Evolutionary conservation across 2,113 vertebrate species (phyloP), one percentile per base, ranked within the genome.

Genomic region (Elephantulus edwardii): DNA sequence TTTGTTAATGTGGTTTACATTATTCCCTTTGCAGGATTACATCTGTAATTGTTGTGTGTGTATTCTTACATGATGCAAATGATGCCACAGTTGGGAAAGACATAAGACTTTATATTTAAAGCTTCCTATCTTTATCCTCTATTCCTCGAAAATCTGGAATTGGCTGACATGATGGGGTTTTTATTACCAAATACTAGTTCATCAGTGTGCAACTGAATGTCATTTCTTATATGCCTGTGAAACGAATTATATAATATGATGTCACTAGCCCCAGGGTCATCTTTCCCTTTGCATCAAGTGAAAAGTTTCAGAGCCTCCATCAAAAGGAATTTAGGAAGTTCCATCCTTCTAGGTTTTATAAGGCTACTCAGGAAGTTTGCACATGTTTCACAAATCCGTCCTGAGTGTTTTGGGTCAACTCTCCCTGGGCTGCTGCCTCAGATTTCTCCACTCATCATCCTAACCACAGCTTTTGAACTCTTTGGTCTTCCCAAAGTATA

Each of bases 221-320:
- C 48, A 75, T 79, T 56, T 74, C 74, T 89, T 62, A 64, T 14
- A 56, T 46, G 54, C 44, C 60, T 62, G 72, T 84, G 28, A 44
- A 64, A 40, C 54, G 33, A 90, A 89, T 83, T 71, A 28, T 46
- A 28, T 86, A 87, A 76, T 35, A 60, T 11, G 72, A 46, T 5
- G 46, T 89, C 54, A 50, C 66, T 56, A 74, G 60, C 38, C 68
- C 66, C 38, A 54, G 38, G 8, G n/a, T 79, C 40, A 78, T 48
- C 42, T 64, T 89, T 89, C 60, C 75, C 85, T 91, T 86, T 87
- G 75, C 50, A 46, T 54, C 74, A 77, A 89, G 48, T 42, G 22
- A 60, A 46, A 78, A 76, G 46, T 81, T 76, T 38, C 13, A 46
- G 8, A 76, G 38, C 8, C 54, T 89, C 28, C 38, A 48, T 60